Evolutionary conservation across 2,113 vertebrate species (phyloP).

Genomic region (Petromus typicus): DNA sequence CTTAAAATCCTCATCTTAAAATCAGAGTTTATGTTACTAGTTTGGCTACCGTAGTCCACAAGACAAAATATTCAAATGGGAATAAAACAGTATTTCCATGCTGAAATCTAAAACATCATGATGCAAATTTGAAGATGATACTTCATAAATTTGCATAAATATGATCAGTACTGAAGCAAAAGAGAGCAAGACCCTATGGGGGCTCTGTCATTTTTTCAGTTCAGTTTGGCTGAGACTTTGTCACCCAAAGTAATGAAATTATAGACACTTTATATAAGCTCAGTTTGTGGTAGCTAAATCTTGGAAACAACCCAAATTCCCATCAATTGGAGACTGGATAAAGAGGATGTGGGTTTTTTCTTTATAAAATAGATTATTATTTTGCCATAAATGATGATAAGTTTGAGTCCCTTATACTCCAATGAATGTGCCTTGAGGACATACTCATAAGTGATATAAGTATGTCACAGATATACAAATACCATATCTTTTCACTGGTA

Average conservation of each 20-base stretch:
- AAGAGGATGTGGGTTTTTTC: no score
- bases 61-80: not conserved
- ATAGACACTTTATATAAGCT: not conserved
- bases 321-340: no score
- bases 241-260: not conserved
- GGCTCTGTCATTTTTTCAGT: not conserved
- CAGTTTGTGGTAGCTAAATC: no score
- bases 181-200: not conserved
- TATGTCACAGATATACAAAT: no score
- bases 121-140: not conserved
- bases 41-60: not conserved
- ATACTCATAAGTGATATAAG: no score
- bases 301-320: no score
- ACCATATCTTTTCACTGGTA: no score
- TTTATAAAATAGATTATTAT: no score
- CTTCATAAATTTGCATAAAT: not conserved
- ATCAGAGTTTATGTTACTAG: not conserved
- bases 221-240: not conserved
- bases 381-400: no score
- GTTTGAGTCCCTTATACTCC: no score
- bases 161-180: not conserved
- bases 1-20: not conserved
- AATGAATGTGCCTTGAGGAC: no score
- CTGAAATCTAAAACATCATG: not conserved
- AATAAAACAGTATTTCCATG: not conserved